phyloP scores from a whole-genome alignment of 2,888 invertebrate genomes.

The Lymantria monacha region DNA sequence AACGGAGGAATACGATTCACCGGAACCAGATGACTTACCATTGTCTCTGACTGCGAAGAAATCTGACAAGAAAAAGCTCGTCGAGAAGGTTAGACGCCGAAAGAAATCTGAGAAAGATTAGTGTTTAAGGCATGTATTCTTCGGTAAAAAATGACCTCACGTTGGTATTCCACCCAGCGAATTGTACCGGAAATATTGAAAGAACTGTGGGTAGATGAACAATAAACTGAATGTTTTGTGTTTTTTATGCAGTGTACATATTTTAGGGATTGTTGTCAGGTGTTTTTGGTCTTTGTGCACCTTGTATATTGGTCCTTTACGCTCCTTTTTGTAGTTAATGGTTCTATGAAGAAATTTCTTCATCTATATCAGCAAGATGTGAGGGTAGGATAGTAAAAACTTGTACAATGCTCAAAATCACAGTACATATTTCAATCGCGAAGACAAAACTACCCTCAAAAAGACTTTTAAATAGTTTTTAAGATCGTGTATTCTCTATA shows the following conservation, averaged over 20 bases:
- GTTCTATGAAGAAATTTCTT: too few species aligned
- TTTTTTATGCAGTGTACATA: constrained; percentile 7
- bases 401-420: not conserved
- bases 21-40: constrained; percentile 45
- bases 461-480: not conserved
- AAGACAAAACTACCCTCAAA: not conserved
- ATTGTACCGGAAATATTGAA: not conserved
- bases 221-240: not conserved
- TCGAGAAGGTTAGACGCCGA: constrained; percentile 37
- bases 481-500: not conserved
- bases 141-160: constrained; percentile 42
- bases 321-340: too few species aligned
- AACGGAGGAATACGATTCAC: constrained; percentile 48
- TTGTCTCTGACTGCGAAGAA: constrained; percentile 47
- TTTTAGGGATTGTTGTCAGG: constrained; percentile 1
- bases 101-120: constrained; percentile 75
- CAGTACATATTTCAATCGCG: not conserved
- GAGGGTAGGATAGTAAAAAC: too few species aligned
- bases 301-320: not conserved
- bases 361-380: too few species aligned
- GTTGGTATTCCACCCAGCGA: constrained; percentile 1
- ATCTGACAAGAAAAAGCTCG: constrained; percentile 48
- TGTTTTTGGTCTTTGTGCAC: constrained; percentile 8
- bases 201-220: constrained; percentile 16
- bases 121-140: constrained; percentile 71